Percentiles rank a stretch among this genome's conserved stretches.
phyloP scores from a whole-genome alignment of 2,113 vertebrate species.

The Bos javanicus region DNA sequence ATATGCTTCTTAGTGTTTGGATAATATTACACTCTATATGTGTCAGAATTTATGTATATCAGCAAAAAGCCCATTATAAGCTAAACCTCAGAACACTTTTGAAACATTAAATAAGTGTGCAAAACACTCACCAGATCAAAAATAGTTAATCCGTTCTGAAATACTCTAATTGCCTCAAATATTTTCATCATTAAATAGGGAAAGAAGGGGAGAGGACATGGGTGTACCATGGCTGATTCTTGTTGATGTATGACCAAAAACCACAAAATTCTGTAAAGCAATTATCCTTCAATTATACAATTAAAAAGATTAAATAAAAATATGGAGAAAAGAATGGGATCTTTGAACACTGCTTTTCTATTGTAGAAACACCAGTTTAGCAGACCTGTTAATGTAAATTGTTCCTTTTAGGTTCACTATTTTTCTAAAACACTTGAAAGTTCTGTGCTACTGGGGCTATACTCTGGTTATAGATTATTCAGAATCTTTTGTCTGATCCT shows the following conservation, averaged over 20 bases:
- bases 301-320: not conserved
- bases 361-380: not conserved
- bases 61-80: not conserved
- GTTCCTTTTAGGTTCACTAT: not conserved
- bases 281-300: not conserved
- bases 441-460: not conserved
- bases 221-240: not conserved
- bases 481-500: not conserved
- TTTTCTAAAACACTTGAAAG: not conserved
- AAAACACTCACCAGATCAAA: conserved; percentile 3
- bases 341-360: not conserved
- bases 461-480: not conserved
- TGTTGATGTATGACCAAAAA: not conserved
- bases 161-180: conserved; percentile 6
- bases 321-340: not conserved
- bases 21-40: not conserved
- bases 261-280: not conserved
- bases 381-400: not conserved
- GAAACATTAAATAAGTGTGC: conserved; percentile 1
- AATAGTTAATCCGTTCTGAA: conserved; percentile 15
- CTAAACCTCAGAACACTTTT: not conserved
- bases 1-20: not conserved
- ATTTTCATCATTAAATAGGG: conserved; percentile 37
- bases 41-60: not conserved
- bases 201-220: not conserved